A percentile compares a stretch with the other conserved stretches of the same genome.
Conservation (phyloP, 2,113 vertebrate genomes). For the Brachypodius melanocephalos region DNA sequence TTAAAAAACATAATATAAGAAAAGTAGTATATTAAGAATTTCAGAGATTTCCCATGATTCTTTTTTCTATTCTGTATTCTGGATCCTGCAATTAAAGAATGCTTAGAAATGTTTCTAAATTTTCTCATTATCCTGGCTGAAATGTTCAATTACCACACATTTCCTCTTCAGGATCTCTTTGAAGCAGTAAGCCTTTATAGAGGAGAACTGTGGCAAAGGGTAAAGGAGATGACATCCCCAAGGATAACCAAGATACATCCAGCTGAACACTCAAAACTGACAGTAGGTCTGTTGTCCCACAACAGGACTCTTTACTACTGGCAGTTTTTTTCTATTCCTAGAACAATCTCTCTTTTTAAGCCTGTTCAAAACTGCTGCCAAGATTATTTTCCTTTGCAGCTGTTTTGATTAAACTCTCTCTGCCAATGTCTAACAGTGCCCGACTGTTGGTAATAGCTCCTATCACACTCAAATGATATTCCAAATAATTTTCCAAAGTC, state of each 20-base stretch:
- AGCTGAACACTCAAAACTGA: not conserved
- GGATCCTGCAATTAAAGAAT: not conserved
- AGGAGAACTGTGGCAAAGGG: not conserved
- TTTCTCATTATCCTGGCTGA: not conserved
- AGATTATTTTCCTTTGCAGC: conserved; percentile 46
- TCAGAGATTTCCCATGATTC: not conserved
- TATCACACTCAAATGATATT: not conserved
- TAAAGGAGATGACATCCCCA: conserved; percentile 8
- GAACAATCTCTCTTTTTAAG: conserved; percentile 21
- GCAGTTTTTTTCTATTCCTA: not conserved
- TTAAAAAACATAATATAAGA: not conserved
- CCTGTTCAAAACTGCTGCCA: conserved; percentile 2
- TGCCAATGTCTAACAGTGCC: not conserved
- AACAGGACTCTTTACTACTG: not conserved
- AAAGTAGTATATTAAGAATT: not conserved
- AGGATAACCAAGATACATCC: not conserved
- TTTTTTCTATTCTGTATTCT: not conserved
- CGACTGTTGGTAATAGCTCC: not conserved
- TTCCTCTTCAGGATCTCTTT: not conserved
- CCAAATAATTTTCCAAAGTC: not conserved
- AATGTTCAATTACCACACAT: not conserved
- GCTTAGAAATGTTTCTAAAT: not conserved
- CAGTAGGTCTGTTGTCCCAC: not conserved
- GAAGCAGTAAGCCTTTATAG: not conserved
- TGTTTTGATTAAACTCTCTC: conserved; percentile 1